Base-by-base conservation (phyloP, 2,113 vertebrate genomes). In the Brachyistius frenatus region DNA sequence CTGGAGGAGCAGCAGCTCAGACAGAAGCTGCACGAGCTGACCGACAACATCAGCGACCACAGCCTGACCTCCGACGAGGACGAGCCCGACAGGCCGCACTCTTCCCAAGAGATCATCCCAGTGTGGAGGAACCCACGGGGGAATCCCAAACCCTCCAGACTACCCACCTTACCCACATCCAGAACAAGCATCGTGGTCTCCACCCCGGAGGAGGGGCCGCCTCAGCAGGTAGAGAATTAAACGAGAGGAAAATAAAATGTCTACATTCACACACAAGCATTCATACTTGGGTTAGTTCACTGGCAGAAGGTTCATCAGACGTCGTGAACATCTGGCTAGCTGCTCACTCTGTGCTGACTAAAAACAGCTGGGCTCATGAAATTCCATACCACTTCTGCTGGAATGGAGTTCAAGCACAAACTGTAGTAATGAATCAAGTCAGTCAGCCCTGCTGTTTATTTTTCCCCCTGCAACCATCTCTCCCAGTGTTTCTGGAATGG, bases 11-110 rank as follows among this genome's bases (percentile, higher is more conserved):
- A 93, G 71, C 89, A 94, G 47, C 87, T 99, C 35, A 96, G 94
- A 60, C 94, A 88, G 78, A 97, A 95, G 85, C 93, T 98, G 63
- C 92, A 95, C 35, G 90, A 96, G 72, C 62, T 98, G 81, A 95
- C 96, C 13, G 92, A 95, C 81, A 93, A 95, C 75, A 85, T 97
- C 87, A 97, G 96, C 0, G 97, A 97, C 80, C 95, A 95, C 15
- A 95, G 93, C 13, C 31, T 93, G 5, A 95, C 93, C 0, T 96
- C 96, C 0, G 96, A 96, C 0, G 97, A 98, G 37, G 97, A 97
- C 0, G 91, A 91, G 50, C 53, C 78, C 30, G 70, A 31, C 53
- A 82, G 84, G 2, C 61, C 66, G 0, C 32, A 49, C n/a, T 77
- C 85, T 54, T 66, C 66, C 1, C 88, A 79, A 23, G 86, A 78